Evolutionary conservation across 2,797 vertebrate genomes (phyloP).

Genomic region (Periparus ater): DNA sequence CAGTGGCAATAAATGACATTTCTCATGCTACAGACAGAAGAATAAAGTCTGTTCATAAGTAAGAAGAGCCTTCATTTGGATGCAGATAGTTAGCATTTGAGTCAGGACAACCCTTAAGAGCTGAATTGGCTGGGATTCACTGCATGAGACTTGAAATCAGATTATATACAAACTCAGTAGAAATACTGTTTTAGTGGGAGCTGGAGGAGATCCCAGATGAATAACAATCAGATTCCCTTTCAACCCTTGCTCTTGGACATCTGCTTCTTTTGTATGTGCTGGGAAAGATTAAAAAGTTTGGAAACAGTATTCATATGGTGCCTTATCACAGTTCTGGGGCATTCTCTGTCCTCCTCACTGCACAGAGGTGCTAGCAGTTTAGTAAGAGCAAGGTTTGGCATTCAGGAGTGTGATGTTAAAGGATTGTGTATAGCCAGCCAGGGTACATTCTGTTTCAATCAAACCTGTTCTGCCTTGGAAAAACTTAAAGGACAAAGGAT

Average conservation of each 20-base stretch:
- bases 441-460: conserved; percentile 5
- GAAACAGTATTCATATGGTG: conserved; percentile 16
- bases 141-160: conserved; percentile 42
- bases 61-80: conserved; percentile 21
- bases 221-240: conserved; percentile 57
- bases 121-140: conserved; percentile 30
- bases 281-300: conserved; percentile 52
- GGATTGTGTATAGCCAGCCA: background rate
- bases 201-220: conserved; percentile 51
- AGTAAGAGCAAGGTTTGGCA: background rate
- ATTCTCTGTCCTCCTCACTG: background rate
- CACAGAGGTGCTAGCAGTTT: background rate
- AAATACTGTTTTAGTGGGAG: conserved; percentile 37
- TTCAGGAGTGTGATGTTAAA: background rate
- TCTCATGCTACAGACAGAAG: background rate
- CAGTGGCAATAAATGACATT: conserved; percentile 19
- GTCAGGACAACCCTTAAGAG: conserved; percentile 34
- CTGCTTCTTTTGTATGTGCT: conserved; percentile 47
- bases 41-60: background rate
- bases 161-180: conserved; percentile 21
- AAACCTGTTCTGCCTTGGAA: background rate
- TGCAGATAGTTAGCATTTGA: conserved; percentile 41
- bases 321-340: background rate
- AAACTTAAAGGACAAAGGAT: conserved; percentile 11
- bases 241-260: conserved; percentile 37